phyloP scores from a whole-genome alignment of 2,888 invertebrate genomes.

The Timema podura region DNA sequence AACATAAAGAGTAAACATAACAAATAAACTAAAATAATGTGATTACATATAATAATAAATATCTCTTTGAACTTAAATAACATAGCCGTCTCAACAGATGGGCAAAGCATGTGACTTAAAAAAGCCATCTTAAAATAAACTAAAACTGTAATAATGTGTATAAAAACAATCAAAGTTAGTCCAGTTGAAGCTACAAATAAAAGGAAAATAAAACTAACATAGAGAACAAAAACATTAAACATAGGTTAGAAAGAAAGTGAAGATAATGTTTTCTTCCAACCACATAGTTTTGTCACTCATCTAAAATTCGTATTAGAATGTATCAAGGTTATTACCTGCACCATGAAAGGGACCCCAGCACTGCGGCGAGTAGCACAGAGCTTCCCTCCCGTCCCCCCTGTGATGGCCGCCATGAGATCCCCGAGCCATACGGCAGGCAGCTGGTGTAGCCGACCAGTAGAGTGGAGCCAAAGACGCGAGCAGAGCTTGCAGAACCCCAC shows the following conservation, averaged over 20 bases:
- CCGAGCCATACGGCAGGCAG: slow-evolving; percentile 64
- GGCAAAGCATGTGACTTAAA: too few species aligned
- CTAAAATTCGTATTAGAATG: background rate
- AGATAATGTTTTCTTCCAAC: background rate
- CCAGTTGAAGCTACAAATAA: too few species aligned
- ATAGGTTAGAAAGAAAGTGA: too few species aligned
- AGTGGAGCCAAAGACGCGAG: slow-evolving; percentile 59
- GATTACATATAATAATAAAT: too few species aligned
- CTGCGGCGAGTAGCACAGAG: slow-evolving; percentile 83
- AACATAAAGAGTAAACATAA: too few species aligned
- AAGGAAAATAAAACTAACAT: background rate
- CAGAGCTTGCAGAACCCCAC: slow-evolving; percentile 80
- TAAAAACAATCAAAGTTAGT: too few species aligned
- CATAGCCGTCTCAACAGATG: too few species aligned
- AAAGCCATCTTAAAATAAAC: too few species aligned
- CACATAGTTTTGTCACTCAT: background rate
- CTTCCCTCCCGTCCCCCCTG: slow-evolving; percentile 42
- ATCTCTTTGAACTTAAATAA: too few species aligned
- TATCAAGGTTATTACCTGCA: slow-evolving; percentile 55
- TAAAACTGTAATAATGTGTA: too few species aligned
- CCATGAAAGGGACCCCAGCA: slow-evolving; percentile 91
- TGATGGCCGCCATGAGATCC: slow-evolving; percentile 55
- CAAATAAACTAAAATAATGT: too few species aligned
- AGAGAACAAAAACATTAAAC: background rate
- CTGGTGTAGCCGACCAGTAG: slow-evolving; percentile 47